Base-by-base conservation (phyloP, 2,888 invertebrate genomes). In the Megaustenia siamemsis region DNA sequence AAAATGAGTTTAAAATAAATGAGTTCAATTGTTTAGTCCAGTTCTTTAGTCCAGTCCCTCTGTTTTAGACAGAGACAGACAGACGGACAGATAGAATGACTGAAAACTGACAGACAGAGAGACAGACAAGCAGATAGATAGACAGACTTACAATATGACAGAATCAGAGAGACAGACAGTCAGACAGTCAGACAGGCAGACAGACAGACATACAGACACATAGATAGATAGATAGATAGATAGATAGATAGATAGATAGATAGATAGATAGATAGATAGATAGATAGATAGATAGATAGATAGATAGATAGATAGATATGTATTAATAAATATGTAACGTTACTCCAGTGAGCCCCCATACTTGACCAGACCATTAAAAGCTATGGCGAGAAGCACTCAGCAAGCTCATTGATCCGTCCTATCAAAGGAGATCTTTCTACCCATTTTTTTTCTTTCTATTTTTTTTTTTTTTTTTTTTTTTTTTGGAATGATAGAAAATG, bases 271-370 rank as follows among this genome's bases (percentile, higher is more conserved):
- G 60, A 28, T 15, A n/a, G 60, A 60, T 5, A 60, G 60, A 60
- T 28, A 60, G 60, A 60, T 5, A 60, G n/a, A 60, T 5, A 60
- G 28, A n/a, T 5, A 28, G 60, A 60, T 60, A 60, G 60, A 60
- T 60, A 60, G 60, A 60, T 60, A 60, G 60, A 60, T 60, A 60
- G 60, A 60, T 60, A 60, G 60, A 60, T 60, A 60, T n/a, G 28
- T 60, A 60, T n/a, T 28, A 28, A 60, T n/a, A 60, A 6, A 60
- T n/a, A 60, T 24, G 28, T n/a, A 3, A 3, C 18, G 18, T 53
- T 3, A 18, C 53, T 24, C 15, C 49, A 49, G 49, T 49, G 10
- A 6, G 38, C 35, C 68, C 35, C 68, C 68, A 68, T 68, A 68
- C 68, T 38, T 35, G 68, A 68, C 15, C 68, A 35, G 38, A 15